A percentile compares a stretch with the other conserved stretches of the same genome.
Conservation (phyloP, 2,797 vertebrate species). For the Graptemys geographica region DNA sequence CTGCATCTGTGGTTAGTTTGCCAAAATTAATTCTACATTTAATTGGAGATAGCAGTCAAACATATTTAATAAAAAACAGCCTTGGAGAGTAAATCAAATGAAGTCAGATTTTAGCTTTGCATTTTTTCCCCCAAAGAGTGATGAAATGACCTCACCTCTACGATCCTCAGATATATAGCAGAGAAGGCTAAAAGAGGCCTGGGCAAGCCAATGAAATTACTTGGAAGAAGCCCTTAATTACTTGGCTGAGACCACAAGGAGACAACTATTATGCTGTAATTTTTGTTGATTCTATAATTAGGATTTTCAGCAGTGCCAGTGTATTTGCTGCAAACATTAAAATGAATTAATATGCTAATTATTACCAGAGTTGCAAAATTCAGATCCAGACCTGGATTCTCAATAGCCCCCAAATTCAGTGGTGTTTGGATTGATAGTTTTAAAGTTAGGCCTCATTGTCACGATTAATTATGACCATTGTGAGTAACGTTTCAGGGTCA, state of each 20-base stretch:
- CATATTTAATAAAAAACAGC: slow-evolving; percentile 87
- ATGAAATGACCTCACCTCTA: slow-evolving; percentile 79
- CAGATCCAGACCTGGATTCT: neutral
- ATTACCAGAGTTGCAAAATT: slow-evolving; percentile 13
- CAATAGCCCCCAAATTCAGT: neutral
- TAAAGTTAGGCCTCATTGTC: neutral
- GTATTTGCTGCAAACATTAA: slow-evolving; percentile 40
- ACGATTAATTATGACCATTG: neutral
- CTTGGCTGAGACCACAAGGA: slow-evolving; percentile 63
- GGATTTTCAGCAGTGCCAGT: slow-evolving; percentile 17
- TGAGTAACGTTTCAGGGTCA: slow-evolving; percentile 9
- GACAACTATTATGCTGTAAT: slow-evolving; percentile 67
- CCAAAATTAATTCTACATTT: slow-evolving; percentile 88
- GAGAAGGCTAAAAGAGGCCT: slow-evolving; percentile 35
- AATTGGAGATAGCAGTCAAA: slow-evolving; percentile 88
- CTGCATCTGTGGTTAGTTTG: slow-evolving; percentile 87
- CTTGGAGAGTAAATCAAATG: slow-evolving; percentile 85
- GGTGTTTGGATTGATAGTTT: neutral
- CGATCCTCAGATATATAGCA: slow-evolving; percentile 66
- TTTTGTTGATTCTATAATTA: slow-evolving; percentile 71
- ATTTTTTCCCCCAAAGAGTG: slow-evolving; percentile 21
- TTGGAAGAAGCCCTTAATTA: slow-evolving; percentile 66
- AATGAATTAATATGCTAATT: slow-evolving; percentile 49
- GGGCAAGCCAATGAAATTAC: slow-evolving; percentile 60
- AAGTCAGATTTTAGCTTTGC: slow-evolving; percentile 79